phyloP scores from a whole-genome alignment of 2,888 invertebrate genomes.

The Troglohyphantes excavatus region DNA sequence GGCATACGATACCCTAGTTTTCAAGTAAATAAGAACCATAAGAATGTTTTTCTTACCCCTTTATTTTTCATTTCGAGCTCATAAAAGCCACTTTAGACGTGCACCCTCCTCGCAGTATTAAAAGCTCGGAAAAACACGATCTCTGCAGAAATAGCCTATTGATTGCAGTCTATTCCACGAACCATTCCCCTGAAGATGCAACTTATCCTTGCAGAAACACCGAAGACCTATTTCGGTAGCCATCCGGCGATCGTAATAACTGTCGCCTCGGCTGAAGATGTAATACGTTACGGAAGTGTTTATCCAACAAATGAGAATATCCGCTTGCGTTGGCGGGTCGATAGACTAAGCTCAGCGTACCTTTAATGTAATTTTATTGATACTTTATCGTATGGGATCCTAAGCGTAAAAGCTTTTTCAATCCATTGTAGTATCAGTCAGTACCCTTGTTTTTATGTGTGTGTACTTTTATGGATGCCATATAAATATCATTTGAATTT shows the following conservation, averaged over 20 bases:
- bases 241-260: background rate
- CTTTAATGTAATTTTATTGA: no score
- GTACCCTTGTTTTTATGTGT: no score
- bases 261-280: slow-evolving; percentile 10
- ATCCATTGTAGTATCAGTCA: no score
- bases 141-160: background rate
- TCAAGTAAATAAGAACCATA: background rate
- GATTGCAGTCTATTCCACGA: background rate
- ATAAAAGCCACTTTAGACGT: background rate
- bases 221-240: background rate
- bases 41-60: background rate
- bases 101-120: background rate
- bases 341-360: background rate
- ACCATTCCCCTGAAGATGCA: background rate
- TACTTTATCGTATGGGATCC: no score
- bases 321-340: background rate
- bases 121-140: background rate
- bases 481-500: no score
- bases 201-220: background rate
- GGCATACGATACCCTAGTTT: background rate
- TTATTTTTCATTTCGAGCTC: background rate
- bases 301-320: background rate
- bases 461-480: no score
- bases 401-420: no score
- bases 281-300: background rate